These are phyloP conservation scores for Margarornis squamiger DNA, from an alignment of 2,797 vertebrate genomes.

Conservation along the genomic window DNA sequence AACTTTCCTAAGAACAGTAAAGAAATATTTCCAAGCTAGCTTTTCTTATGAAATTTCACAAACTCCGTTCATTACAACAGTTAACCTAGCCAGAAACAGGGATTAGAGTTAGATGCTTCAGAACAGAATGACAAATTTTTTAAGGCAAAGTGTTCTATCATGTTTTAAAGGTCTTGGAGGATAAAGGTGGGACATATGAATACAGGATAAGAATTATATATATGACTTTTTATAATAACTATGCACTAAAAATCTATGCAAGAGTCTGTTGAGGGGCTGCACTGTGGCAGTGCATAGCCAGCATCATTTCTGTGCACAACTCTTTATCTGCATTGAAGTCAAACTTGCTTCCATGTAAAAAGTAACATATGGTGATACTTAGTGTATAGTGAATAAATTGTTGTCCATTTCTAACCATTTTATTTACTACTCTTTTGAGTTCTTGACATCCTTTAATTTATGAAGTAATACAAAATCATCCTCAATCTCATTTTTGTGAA, in stretches of 20 bases:
- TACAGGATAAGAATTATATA: not conserved
- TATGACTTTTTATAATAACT: not conserved
- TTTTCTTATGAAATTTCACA: conserved; percentile 9
- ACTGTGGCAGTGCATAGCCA: not conserved
- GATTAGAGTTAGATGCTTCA: not conserved
- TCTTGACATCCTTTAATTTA: not conserved
- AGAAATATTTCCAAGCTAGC: not conserved
- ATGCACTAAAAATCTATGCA: not conserved
- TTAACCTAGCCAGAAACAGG: conserved; percentile 3
- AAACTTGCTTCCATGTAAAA: not conserved
- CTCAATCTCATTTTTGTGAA: not conserved
- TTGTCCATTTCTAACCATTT: not conserved
- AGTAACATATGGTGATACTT: not conserved
- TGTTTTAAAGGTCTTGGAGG: conserved; percentile 3
- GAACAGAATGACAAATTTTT: conserved; percentile 33
- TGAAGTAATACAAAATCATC: not conserved
- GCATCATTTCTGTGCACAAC: not conserved
- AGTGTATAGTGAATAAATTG: not conserved
- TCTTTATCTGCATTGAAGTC: not conserved
- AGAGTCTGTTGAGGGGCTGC: not conserved
- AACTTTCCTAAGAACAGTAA: not conserved
- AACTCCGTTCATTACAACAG: not conserved
- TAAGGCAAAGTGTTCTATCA: not conserved
- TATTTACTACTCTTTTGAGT: not conserved
- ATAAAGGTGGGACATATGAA: not conserved